phyloP scores from a whole-genome alignment of 2,797 vertebrate genomes.

The Lutjanus campechanus region DNA sequence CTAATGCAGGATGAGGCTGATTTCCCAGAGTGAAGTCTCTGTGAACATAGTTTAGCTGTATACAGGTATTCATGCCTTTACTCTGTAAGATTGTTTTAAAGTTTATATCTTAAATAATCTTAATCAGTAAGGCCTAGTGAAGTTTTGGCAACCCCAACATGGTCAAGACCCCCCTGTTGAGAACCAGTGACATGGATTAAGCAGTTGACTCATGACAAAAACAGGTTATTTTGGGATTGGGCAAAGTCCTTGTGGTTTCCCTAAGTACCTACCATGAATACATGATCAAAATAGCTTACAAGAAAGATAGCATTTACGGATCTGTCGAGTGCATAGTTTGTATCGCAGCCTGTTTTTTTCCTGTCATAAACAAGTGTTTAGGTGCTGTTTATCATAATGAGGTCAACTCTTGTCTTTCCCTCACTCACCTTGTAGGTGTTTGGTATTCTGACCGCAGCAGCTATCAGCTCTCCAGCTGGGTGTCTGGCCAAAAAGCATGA shows the following conservation, averaged over 20 bases:
- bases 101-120: no score
- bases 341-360: not conserved
- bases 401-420: not conserved
- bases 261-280: not conserved
- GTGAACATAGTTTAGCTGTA: no score
- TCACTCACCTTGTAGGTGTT: slow-evolving; percentile 44
- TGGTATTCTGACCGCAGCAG: slow-evolving; percentile 59
- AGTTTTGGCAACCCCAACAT: no score
- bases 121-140: no score
- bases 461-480: slow-evolving; percentile 38
- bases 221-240: not conserved
- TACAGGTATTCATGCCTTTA: no score
- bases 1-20: no score
- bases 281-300: not conserved
- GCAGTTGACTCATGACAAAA: not conserved
- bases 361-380: not conserved
- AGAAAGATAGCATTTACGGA: not conserved
- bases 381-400: not conserved
- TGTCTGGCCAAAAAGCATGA: slow-evolving; percentile 61
- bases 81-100: no score
- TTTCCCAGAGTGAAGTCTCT: no score
- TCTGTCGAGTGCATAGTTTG: not conserved
- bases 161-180: no score
- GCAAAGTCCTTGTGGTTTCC: not conserved
- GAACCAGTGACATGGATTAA: no score